A percentile compares a stretch with the other conserved stretches of the same genome.
Conservation (phyloP, 2,797 vertebrate genomes). For the Lepidocolaptes lacrymiger region DNA sequence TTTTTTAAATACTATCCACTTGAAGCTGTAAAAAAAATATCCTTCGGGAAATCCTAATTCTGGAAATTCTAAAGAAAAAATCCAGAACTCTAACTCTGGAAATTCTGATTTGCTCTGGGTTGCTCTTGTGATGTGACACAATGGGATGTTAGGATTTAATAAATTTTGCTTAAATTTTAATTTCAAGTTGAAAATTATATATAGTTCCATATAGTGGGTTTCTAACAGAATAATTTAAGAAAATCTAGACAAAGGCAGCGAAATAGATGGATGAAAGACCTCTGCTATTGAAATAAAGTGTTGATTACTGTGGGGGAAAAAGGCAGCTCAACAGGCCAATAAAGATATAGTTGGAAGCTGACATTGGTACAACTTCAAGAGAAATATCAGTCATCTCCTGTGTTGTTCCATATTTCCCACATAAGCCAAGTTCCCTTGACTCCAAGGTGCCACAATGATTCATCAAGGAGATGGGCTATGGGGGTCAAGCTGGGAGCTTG, state of each 20-base stretch:
- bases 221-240: not conserved
- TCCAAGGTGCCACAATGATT: not conserved
- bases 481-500: not conserved
- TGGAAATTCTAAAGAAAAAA: too few species aligned
- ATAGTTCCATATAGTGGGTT: not conserved
- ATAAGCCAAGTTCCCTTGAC: accelerated
- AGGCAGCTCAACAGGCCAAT: not conserved
- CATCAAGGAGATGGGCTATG: too few species aligned
- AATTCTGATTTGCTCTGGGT: not conserved
- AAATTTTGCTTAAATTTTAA: not conserved
- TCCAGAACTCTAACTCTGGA: not conserved
- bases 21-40: not conserved
- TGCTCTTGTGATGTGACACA: not conserved
- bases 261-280: not conserved
- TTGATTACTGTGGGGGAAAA: not conserved
- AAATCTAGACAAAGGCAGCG: not conserved
- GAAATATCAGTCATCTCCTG: not conserved
- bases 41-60: not conserved
- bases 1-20: not conserved
- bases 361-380: not conserved
- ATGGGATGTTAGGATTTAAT: not conserved
- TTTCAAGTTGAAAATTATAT: not conserved
- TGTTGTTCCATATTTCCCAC: not conserved
- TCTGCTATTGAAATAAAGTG: not conserved
- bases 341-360: not conserved